Percentiles rank a stretch among this genome's conserved stretches.
phyloP scores from a whole-genome alignment of 2,888 invertebrate species.

The Lutraria lutraria region DNA sequence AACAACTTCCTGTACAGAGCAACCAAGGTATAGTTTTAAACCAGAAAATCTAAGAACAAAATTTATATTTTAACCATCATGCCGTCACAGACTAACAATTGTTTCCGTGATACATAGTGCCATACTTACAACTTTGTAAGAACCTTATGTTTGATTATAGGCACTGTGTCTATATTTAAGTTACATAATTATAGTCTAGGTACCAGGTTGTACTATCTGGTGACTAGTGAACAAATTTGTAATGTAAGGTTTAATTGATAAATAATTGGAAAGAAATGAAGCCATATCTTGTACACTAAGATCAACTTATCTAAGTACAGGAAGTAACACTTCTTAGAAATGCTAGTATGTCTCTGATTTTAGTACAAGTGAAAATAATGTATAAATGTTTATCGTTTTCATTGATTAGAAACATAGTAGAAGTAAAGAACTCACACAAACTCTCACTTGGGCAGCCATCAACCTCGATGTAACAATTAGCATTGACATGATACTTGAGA shows the following conservation, averaged over 20 bases:
- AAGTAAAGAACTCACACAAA: not conserved
- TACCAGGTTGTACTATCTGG: not conserved
- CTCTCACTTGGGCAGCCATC: not conserved
- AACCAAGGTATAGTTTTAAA: no score
- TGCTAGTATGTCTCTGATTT: not conserved
- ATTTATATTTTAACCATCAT: no score
- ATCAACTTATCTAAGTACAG: not conserved
- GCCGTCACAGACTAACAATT: no score
- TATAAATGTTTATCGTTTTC: not conserved
- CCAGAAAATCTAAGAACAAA: no score
- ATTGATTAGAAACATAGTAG: not conserved
- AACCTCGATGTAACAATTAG: constrained; percentile 13
- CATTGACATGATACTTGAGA: constrained; percentile 1
- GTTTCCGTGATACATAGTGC: no score
- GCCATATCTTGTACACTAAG: not conserved
- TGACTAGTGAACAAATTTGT: not conserved
- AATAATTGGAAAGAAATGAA: constrained; percentile 4
- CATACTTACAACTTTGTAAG: not conserved
- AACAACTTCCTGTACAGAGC: no score
- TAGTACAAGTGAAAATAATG: not conserved
- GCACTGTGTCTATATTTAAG: not conserved
- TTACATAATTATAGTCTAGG: not conserved
- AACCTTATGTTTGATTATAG: not conserved
- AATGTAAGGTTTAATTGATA: constrained; percentile 5
- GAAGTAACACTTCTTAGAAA: not conserved